Percentiles rank a stretch among this genome's conserved stretches.
Evolutionary conservation across 1,140 invertebrate genomes (phyloP).

Genomic region (Drosophila setifemur): DNA sequence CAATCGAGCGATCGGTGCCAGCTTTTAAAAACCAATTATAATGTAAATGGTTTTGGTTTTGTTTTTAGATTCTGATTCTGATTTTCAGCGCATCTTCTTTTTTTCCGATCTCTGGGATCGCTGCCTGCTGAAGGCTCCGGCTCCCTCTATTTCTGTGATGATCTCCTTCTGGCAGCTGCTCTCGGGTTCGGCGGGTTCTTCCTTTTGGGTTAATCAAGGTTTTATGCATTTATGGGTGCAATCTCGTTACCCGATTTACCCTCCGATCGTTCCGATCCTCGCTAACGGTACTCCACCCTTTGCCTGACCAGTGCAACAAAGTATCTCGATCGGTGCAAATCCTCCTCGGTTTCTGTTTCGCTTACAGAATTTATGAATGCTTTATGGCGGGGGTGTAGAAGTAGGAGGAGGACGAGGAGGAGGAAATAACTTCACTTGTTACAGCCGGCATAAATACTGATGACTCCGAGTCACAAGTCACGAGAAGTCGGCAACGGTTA

Average conservation of each 20-base stretch:
- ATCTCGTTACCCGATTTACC: slow-evolving; percentile 51
- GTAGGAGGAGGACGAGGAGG: not conserved
- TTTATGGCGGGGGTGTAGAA: slow-evolving; percentile 5
- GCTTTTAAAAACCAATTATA: slow-evolving; percentile 58
- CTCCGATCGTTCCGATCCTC: not conserved
- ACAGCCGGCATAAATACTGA: slow-evolving; percentile 9
- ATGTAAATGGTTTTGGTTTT: slow-evolving; percentile 14
- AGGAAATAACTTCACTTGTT: slow-evolving; percentile 1
- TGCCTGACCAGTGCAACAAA: slow-evolving; percentile 39
- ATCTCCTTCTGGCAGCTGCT: slow-evolving; percentile 45
- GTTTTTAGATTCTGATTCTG: not conserved
- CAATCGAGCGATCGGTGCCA: slow-evolving; percentile 43
- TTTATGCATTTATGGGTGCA: slow-evolving; percentile 66
- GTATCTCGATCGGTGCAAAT: slow-evolving; percentile 7
- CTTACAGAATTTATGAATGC: slow-evolving; percentile 30
- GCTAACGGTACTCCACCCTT: slow-evolving; percentile 54
- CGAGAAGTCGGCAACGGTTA: slow-evolving; percentile 6
- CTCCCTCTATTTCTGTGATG: no score
- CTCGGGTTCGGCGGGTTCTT: slow-evolving; percentile 1
- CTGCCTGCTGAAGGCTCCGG: not conserved
- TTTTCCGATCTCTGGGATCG: not conserved
- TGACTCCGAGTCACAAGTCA: not conserved
- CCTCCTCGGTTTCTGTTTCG: slow-evolving; percentile 6
- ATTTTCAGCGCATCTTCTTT: slow-evolving; percentile 1
- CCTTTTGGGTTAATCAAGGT: slow-evolving; percentile 51